Base-by-base conservation (phyloP, 1,140 invertebrate genomes). In the Cydia strobilella region DNA sequence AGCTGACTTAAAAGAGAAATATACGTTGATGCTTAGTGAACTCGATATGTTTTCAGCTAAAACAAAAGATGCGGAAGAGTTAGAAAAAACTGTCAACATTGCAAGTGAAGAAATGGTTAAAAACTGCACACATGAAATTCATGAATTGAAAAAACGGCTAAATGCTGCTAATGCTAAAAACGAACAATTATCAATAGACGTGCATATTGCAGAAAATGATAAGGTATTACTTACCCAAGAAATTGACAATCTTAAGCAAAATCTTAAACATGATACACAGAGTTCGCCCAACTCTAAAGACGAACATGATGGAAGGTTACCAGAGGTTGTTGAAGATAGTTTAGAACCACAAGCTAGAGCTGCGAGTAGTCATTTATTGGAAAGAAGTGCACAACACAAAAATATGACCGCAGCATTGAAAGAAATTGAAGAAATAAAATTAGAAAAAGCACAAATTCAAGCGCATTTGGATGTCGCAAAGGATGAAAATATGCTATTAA, bases 191-290 rank as follows among this genome's bases (percentile, higher is more conserved):
- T 85, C 84, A 59, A 93, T 93, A 75, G 91, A 93, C 80, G 81
- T 90, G 35, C 88, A 88, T 76, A 92, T 93, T 39, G 74, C 90
- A 25, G 91, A 93, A 85, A 93, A 93, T 81, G 92, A 93, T 79
- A 93, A 93, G 83, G 86, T 93, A 9, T 81, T 93, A 62, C 79
- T 93, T 18, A 86, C 83, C 27, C 92, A 90, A 79, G 82, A 93
- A 82, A 76, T 93, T 25, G 86, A 88, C 76, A 90, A 93, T 48
- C 77, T 93, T 15, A 90, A 84, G 79, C 78, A 85, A 63, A 66
- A 77, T 23, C 71, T 82, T 54, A 86, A 82, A 74, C 71, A 65
- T 20, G 77, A 74, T 62, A 82, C 76, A 15, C 74, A 84, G 63
- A 90, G 25, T 66, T 27, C 10, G 7, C 23, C 54, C 54, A 59